Conservation (phyloP, 23 tunicate genomes). For the Corella eumyota region DNA sequence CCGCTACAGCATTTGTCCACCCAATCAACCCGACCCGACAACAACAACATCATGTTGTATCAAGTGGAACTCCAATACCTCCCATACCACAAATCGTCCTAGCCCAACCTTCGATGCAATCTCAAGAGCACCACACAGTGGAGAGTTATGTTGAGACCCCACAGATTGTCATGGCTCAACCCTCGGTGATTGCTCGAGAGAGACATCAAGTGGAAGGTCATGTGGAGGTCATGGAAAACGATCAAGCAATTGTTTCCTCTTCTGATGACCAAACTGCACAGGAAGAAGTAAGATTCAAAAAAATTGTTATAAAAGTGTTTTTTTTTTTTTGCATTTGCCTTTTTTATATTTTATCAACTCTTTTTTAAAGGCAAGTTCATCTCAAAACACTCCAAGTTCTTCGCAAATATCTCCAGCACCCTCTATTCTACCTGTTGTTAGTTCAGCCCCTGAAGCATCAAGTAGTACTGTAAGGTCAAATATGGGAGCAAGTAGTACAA, state of each 20-base stretch:
- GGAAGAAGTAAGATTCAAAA: constrained; percentile 20
- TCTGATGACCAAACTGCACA: constrained; percentile 74
- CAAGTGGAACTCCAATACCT: background rate
- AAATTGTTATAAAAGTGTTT: background rate
- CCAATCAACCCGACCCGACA: constrained; percentile 81
- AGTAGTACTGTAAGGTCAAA: too few species aligned
- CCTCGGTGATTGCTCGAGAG: background rate
- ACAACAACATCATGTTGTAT: constrained; percentile 38
- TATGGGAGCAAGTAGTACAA: too few species aligned
- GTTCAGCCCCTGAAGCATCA: too few species aligned
- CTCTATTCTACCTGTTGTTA: too few species aligned
- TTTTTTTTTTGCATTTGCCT: too few species aligned
- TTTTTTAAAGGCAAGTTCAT: too few species aligned
- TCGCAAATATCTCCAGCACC: too few species aligned
- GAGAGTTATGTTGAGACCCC: background rate
- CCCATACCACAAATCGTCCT: background rate
- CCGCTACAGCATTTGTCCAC: constrained; percentile 68
- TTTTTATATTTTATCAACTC: too few species aligned
- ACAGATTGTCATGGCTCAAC: too few species aligned
- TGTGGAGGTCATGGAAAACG: constrained; percentile 28
- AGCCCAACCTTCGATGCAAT: constrained; percentile 10
- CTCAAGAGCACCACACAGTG: background rate
- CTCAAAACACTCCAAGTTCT: too few species aligned
- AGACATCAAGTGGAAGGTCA: background rate
- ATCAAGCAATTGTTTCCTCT: constrained; percentile 78